Evolutionary conservation across 2,888 invertebrate genomes (phyloP).

Genomic region (Ectemnius cavifrons): DNA sequence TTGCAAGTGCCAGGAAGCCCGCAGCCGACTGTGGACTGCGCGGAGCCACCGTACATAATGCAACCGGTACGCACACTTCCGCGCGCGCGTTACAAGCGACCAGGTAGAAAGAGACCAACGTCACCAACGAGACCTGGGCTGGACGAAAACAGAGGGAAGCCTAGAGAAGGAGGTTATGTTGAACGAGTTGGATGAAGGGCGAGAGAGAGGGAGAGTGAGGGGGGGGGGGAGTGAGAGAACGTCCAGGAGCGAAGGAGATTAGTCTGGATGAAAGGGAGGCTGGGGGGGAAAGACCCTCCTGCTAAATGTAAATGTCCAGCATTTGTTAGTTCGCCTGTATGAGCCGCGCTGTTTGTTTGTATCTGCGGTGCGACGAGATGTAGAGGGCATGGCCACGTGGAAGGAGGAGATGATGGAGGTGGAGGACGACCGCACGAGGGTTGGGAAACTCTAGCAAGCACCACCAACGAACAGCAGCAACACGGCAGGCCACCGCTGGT

Average conservation of each 20-base stretch:
- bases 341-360: constrained; percentile 73
- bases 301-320: constrained; percentile 76
- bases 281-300: constrained; percentile 51
- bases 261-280: too few relatives aligned
- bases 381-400: constrained; percentile 7
- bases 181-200: constrained; percentile 7
- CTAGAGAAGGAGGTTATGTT: constrained; percentile 9
- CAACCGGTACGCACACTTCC: constrained; percentile 43
- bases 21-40: constrained; percentile 38
- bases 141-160: neutral
- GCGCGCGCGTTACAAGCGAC: neutral
- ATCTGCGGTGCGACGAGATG: constrained; percentile 57
- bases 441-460: constrained; percentile 27
- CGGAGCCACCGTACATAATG: constrained; percentile 55
- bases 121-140: constrained; percentile 4
- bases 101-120: constrained; percentile 20
- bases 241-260: too few relatives aligned
- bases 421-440: constrained; percentile 28
- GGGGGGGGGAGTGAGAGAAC: constrained; percentile 5
- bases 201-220: neutral
- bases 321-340: constrained; percentile 75
- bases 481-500: constrained; percentile 2
- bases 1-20: constrained; percentile 64
- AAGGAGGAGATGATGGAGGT: constrained; percentile 38
- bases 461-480: constrained; percentile 25